A percentile compares a stretch with the other conserved stretches of the same genome.
Conservation (phyloP, 2,113 vertebrate genomes). For the Procavia capensis region DNA sequence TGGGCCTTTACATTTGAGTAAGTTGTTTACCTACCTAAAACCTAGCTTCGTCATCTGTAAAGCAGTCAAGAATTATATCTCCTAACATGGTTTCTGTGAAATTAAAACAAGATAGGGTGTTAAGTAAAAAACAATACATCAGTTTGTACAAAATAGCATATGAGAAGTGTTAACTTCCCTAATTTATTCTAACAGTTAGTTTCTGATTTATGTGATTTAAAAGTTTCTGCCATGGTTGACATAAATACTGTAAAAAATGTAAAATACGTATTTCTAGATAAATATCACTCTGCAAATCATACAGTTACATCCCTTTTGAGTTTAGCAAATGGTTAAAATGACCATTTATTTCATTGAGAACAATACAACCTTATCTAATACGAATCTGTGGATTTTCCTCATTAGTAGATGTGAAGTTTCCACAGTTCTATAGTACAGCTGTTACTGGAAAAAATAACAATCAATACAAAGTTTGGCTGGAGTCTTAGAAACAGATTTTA, state of each 20-base stretch:
- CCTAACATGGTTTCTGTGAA: background rate
- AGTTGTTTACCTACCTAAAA: background rate
- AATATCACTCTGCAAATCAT: background rate
- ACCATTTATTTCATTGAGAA: background rate
- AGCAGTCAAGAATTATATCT: background rate
- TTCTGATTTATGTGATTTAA: conserved; percentile 10
- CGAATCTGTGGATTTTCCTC: background rate
- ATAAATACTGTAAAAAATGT: background rate
- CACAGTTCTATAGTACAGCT: background rate
- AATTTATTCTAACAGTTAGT: background rate
- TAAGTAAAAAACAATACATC: conserved; percentile 18
- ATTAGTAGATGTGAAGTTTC: background rate
- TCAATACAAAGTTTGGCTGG: background rate
- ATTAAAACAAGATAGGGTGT: background rate
- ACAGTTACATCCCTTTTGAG: background rate
- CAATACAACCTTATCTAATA: background rate
- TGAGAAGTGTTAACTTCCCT: background rate
- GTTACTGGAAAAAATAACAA: background rate
- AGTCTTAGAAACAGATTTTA: conserved; percentile 44
- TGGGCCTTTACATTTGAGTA: background rate
- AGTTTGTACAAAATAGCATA: background rate
- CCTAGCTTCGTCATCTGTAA: background rate
- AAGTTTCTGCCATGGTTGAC: background rate
- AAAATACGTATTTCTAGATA: background rate
- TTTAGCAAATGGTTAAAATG: background rate